Evolutionary conservation across 1,140 invertebrate genomes (phyloP), one percentile per base, ranked within the genome.

Genomic region (Trichonephila inaurata): DNA sequence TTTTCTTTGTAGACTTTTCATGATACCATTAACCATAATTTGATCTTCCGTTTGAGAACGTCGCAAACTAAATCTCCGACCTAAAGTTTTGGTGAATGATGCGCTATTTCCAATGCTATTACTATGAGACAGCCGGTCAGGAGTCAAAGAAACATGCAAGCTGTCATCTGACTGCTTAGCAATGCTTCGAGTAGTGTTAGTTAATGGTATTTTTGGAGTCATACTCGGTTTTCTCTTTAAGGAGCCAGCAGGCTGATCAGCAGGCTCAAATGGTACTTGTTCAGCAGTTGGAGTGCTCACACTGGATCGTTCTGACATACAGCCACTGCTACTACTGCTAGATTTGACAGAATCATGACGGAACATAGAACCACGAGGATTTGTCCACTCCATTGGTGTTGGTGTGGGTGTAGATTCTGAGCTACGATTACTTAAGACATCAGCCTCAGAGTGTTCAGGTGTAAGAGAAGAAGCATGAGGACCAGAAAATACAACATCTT

Each of bases 101-200:
- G 94, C 92, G 66, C 91, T 95, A 19, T 82, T 95, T 62, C 77
- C 72, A 77, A 66, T 92, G 33, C 85, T 92, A 61, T 62, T 94
- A 44, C 88, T 94, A 21, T 88, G 91, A 28, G n/a, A 83, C 12
- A 90, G 61, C 58, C 72, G 61, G 62, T 94, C 89, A 21, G 40
- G n/a, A n/a, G 40, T 62, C 12, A 86, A 7, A 89, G 64, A 51
- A 12, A 87, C 44, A 51, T 66, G 72, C 24, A 88, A 62, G 24
- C 66, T 81, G 61, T 95, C 94, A 40, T 94, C 94, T 24, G 95
- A 94, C 60, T 94, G 95, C 77, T 95, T 95, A 86, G 91, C 95
- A 93, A 95, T 95, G 94, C 98, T 98, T n/a, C 98, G 96, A 1
- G 98, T 98, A 95, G 98, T 98, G 91, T 97, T 98, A 14, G 98